Evolutionary conservation across 2,797 vertebrate genomes (phyloP), one percentile per base, ranked within the genome.

Genomic region (Somateria mollissima): DNA sequence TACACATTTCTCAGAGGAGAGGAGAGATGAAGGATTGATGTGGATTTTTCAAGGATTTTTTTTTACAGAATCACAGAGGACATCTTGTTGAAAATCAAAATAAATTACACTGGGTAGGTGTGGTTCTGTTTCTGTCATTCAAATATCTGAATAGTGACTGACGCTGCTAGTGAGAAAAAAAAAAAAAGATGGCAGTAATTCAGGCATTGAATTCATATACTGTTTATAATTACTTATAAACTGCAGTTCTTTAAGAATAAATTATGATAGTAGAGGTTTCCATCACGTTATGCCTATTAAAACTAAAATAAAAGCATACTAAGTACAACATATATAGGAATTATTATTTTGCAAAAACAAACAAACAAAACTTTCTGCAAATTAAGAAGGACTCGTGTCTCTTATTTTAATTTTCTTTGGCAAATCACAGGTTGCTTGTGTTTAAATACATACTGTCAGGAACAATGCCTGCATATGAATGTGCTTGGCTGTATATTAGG

Each of bases 1-100:
- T 91, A 95, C 65, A 92, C 88, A 89, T 90, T 84, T n/a, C 75
- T 93, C 71, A 67, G 70, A 91, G 64, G 13, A 71, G 51, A 54
- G 36, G 47, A 86, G 92, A 94, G 82, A 86, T 90, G 95, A 94
- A 91, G 89, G 89, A 91, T 81, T 94, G 95, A 94, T 0, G 0
- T 54, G 57, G 47, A 66, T 74, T 92, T 96, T 92, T 95, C 88
- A 82, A 73, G 47, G 37, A 62, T 39, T 58, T 79, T 69, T 62
- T 91, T 64, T 67, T 86, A 22, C 21, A 22, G 45, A 47, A 47
- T 47, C 47, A 47, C 47, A 84, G 82, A 75, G 64, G 58, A 74
- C 43, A 65, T 89, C 62, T 89, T 92, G 78, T 92, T 94, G 90
- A 95, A 96, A 92, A 89, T 65, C 4, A 41, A 83, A 85, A 90